Base-by-base conservation (phyloP, 1,140 invertebrate species). In the Papilio polytes region DNA sequence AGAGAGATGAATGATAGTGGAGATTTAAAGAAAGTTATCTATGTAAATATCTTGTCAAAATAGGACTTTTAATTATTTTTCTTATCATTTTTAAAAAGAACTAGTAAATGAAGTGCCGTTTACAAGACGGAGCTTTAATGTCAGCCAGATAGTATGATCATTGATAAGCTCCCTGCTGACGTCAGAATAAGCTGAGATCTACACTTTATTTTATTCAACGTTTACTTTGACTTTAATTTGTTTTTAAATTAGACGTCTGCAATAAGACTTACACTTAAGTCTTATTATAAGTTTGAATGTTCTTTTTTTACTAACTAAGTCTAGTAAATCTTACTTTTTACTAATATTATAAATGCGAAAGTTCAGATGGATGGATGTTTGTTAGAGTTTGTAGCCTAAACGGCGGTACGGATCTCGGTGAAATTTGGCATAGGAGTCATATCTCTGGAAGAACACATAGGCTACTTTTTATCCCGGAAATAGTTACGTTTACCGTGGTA, bases 11-110 rank as follows among this genome's bases (percentile, higher is more conserved):
- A 46, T 12, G 59, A 63, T 63, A 63, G 20, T 31, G 20, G 3
- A 26, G 22, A 26, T 8, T 8, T 8, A 56, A n/a, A 56, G 51
- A n/a, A 10, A 8, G 20, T 22, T 2, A 63, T 10, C n/a, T 63
- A 13, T 66, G 22, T 66, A 66, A 13, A 66, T 26, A 26, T 26
- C 59, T 26, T 66, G 59, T 66, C 22, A 66, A 26, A 66, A 26
- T 66, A 15, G 22, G 4, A 15, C 15, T 31, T 26, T 26, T 53
- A 53, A 66, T 66, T 66, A 26, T 13, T 66, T 66, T 66, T 66
- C 59, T 66, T 66, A 66, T 66, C 59, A 31, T 66, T 66, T 66
- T 26, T 22, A 66, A 66, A n/a, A 31, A 66, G 22, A 66, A 66
- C 20, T 66, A 26, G 20, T 26, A 66, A 66, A 26, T 66, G 20